A percentile compares a stretch with the other conserved stretches of the same genome.
phyloP scores from a whole-genome alignment of 2,888 invertebrate genomes.

The Pocota personata region DNA sequence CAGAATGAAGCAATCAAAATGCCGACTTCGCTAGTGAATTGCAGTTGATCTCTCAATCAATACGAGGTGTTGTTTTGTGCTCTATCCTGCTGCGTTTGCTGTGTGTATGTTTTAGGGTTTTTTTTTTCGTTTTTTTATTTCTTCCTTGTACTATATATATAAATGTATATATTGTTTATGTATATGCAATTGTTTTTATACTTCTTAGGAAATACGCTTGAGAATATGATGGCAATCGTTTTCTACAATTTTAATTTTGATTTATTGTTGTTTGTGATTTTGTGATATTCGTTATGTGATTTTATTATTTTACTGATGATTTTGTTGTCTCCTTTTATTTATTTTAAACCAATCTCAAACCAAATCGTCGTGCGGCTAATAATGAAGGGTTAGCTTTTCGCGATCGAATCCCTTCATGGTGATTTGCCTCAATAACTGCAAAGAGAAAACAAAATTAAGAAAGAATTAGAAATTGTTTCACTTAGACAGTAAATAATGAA shows the following conservation, averaged over 20 bases:
- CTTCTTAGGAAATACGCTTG: conserved; percentile 63
- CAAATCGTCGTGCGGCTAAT: conserved; percentile 69
- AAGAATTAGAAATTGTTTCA: background rate
- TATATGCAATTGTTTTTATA: conserved; percentile 37
- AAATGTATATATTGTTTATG: conserved; percentile 47
- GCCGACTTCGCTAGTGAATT: conserved; percentile 43
- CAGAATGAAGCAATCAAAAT: conserved; percentile 51
- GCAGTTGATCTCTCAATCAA: conserved; percentile 34
- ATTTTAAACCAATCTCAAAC: conserved; percentile 57
- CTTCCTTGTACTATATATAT: conserved; percentile 48
- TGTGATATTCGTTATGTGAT: conserved; percentile 63
- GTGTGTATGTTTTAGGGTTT: conserved; percentile 43
- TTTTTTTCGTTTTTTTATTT: conserved; percentile 3
- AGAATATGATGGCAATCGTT: conserved; percentile 64
- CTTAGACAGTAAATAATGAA: background rate
- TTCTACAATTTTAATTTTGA: conserved; percentile 19
- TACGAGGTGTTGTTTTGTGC: conserved; percentile 49
- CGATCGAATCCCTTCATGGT: conserved; percentile 75
- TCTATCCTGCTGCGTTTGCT: conserved; percentile 27
- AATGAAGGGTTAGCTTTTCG: conserved; percentile 71
- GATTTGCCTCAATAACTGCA: conserved; percentile 74
- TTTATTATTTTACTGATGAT: conserved; percentile 4
- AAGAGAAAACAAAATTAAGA: conserved; percentile 32
- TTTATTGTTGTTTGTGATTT: conserved; percentile 18
- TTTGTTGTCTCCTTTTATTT: background rate